Percentiles rank a stretch among this genome's conserved stretches.
Evolutionary conservation across 2,888 invertebrate species (phyloP).

Genomic region (Drosophila macrospina): DNA sequence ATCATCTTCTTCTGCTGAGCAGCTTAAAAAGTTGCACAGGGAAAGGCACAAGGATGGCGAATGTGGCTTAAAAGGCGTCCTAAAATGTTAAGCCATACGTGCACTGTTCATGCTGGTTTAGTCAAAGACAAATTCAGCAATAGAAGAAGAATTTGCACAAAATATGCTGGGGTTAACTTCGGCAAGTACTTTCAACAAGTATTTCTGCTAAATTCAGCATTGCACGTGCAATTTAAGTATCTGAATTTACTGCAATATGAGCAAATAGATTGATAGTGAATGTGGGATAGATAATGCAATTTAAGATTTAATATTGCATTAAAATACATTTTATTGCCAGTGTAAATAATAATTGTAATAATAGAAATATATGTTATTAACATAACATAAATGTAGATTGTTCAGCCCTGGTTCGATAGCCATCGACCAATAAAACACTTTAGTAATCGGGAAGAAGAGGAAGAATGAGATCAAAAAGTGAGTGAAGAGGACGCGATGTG

Average conservation of each 20-base stretch:
- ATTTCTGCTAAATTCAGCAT: neutral
- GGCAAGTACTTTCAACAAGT: neutral
- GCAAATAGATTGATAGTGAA: neutral
- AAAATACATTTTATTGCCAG: neutral
- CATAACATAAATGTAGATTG: too few species aligned
- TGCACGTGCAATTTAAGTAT: constrained; percentile 4
- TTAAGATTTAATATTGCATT: neutral
- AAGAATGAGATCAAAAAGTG: too few species aligned
- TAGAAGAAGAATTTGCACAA: constrained; percentile 12
- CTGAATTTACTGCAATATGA: neutral
- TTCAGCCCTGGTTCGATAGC: too few species aligned
- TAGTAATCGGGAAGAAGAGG: too few species aligned
- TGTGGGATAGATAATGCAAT: neutral
- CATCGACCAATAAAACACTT: too few species aligned
- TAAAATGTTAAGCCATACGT: constrained; percentile 76
- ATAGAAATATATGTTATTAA: neutral
- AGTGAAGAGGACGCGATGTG: too few species aligned
- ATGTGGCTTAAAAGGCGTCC: constrained; percentile 62
- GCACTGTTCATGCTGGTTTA: constrained; percentile 73
- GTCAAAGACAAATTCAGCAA: constrained; percentile 70
- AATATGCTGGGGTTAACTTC: constrained; percentile 12
- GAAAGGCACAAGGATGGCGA: constrained; percentile 24
- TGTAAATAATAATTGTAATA: neutral
- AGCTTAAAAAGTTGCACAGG: constrained; percentile 34
- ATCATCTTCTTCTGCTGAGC: constrained; percentile 13